Percentiles rank a stretch among this genome's conserved stretches.
phyloP scores from a whole-genome alignment of 2,113 vertebrate genomes.

The Varanus salvator region DNA sequence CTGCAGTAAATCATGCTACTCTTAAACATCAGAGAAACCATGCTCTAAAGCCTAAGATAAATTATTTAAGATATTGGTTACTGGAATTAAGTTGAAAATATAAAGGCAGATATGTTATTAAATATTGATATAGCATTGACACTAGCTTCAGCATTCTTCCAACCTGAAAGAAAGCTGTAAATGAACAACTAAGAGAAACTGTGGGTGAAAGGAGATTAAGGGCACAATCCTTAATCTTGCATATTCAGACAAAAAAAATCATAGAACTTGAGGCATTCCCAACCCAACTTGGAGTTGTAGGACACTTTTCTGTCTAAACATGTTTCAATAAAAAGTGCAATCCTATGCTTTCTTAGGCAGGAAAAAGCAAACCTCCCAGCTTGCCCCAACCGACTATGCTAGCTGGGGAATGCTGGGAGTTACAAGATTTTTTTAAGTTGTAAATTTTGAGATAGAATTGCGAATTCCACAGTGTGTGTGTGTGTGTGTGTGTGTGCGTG shows the following conservation, averaged over 20 bases:
- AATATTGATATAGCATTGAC: neutral
- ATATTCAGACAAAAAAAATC: too few species aligned
- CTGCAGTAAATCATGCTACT: neutral
- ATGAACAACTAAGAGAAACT: neutral
- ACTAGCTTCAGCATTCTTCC: neutral
- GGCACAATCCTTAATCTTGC: too few species aligned
- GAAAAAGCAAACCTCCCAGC: too few species aligned
- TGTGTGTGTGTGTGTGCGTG: neutral
- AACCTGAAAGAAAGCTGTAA: neutral
- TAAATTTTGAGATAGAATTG: neutral
- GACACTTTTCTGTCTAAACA: too few species aligned
- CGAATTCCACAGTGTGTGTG: neutral
- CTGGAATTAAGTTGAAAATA: neutral
- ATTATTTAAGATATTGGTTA: neutral
- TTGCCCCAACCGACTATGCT: too few species aligned
- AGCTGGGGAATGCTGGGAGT: too few species aligned
- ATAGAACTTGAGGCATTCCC: too few species aligned
- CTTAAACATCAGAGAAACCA: neutral
- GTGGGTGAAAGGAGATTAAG: too few species aligned
- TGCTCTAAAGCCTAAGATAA: neutral
- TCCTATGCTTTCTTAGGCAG: too few species aligned
- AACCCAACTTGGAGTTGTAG: too few species aligned
- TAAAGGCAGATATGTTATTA: neutral
- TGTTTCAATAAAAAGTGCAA: too few species aligned
- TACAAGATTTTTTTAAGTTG: too few species aligned